Percentiles rank a stretch among this genome's conserved stretches.
Conservation (phyloP, 2,797 vertebrate genomes). For the Pipistrellus pipistrellus region DNA sequence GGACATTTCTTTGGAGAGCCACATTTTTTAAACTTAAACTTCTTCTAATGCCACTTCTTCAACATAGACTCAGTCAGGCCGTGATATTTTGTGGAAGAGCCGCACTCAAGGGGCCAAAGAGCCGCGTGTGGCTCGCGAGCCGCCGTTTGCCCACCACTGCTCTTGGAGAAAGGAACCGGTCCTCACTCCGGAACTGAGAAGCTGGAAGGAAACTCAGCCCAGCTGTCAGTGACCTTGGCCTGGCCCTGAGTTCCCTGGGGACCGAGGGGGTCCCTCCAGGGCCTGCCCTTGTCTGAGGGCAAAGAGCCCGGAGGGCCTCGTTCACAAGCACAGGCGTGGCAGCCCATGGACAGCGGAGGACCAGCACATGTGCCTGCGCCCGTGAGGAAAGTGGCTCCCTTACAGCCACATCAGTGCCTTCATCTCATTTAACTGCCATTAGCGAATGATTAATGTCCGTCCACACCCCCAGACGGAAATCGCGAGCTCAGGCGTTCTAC, state of each 20-base stretch:
- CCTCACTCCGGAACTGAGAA: not conserved
- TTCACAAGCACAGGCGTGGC: not conserved
- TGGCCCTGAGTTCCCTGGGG: not conserved
- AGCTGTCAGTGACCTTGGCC: not conserved
- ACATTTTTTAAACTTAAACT: too few species aligned
- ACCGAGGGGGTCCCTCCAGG: not conserved
- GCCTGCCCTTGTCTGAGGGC: not conserved
- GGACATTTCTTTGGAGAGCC: too few species aligned
- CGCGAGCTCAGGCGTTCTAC: not conserved
- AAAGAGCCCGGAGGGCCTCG: not conserved
- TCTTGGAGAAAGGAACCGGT: not conserved
- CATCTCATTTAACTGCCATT: conserved; percentile 36
- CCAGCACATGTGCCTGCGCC: accelerated
- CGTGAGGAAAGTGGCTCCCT: not conserved
- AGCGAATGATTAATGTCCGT: conserved; percentile 51
- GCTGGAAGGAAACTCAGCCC: not conserved
- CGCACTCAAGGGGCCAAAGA: too few species aligned
- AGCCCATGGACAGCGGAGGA: not conserved
- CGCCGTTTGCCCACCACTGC: not conserved
- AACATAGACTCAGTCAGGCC: too few species aligned
- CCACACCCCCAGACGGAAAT: not conserved
- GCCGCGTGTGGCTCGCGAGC: too few species aligned
- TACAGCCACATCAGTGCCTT: not conserved
- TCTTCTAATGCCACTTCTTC: too few species aligned
- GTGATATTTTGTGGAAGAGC: too few species aligned